A percentile compares a stretch with the other conserved stretches of the same genome.
These are phyloP conservation scores for Lerema accius DNA, from an alignment of 1,140 invertebrate species.

Conservation along the genomic window DNA sequence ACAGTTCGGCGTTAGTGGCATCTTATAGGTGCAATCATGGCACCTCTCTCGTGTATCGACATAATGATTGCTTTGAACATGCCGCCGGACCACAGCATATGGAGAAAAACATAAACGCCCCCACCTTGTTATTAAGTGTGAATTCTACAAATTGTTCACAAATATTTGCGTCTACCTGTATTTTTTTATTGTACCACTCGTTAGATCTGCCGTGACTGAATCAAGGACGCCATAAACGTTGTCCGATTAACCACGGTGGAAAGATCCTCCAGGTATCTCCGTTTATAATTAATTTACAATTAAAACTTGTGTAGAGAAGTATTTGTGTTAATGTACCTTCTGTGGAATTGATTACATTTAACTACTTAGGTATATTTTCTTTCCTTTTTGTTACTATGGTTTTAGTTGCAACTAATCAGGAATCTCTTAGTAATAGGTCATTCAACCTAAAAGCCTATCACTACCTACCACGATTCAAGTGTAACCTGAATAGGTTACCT, in stretches of 20 bases:
- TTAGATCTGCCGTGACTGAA: slow-evolving; percentile 71
- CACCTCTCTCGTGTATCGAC: slow-evolving; percentile 47
- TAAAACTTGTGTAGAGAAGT: no score
- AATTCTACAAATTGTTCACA: slow-evolving; percentile 81
- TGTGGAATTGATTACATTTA: no score
- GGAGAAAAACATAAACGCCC: slow-evolving; percentile 49
- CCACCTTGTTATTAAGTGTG: slow-evolving; percentile 78
- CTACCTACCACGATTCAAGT: no score
- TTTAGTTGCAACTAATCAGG: no score
- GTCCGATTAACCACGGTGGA: slow-evolving; percentile 63
- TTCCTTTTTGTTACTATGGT: no score
- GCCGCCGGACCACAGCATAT: slow-evolving; percentile 51
- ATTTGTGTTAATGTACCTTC: no score
- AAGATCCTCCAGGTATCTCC: slow-evolving; percentile 39
- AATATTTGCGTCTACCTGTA: slow-evolving; percentile 82
- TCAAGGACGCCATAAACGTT: slow-evolving; percentile 65
- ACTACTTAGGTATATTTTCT: no score
- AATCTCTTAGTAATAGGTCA: no score
- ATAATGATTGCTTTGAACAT: slow-evolving; percentile 73
- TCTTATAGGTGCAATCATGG: slow-evolving; percentile 66
- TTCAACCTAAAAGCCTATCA: no score
- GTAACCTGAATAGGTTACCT: no score
- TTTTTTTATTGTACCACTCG: slow-evolving; percentile 65
- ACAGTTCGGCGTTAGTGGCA: slow-evolving; percentile 40
- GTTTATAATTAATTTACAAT: slow-evolving; percentile 31